Evolutionary conservation across 2,888 invertebrate species (phyloP).

Genomic region (Drosophila nigritarsus): DNA sequence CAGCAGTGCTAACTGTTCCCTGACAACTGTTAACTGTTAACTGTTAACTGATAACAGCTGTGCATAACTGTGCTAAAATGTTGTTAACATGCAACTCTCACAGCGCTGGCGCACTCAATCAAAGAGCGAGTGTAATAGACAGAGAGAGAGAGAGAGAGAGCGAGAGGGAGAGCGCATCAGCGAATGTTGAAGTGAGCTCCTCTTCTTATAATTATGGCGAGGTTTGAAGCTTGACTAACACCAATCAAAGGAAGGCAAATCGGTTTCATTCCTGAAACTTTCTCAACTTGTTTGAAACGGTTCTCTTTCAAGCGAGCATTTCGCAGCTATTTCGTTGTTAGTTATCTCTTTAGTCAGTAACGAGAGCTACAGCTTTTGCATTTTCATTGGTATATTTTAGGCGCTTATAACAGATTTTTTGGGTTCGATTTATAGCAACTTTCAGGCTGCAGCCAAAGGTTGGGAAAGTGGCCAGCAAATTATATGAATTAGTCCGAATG

Average conservation of each 20-base stretch:
- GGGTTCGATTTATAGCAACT: background rate
- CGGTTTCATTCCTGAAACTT: background rate
- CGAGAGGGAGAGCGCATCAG: slow-evolving; percentile 2
- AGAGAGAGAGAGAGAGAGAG: slow-evolving; percentile 3
- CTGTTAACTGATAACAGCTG: slow-evolving; percentile 17
- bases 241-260: background rate
- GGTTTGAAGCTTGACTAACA: slow-evolving; percentile 33
- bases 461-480: background rate
- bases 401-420: background rate
- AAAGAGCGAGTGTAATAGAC: background rate
- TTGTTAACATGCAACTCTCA: slow-evolving; percentile 17
- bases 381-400: background rate
- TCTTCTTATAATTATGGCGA: slow-evolving; percentile 29
- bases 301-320: background rate
- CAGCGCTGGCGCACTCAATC: slow-evolving; percentile 31
- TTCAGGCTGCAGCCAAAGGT: background rate
- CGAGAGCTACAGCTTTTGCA: background rate
- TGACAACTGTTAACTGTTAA: background rate
- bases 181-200: background rate
- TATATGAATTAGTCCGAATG: background rate
- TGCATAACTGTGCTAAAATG: slow-evolving; percentile 47
- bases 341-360: background rate
- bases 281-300: background rate
- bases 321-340: background rate
- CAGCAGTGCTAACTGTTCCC: background rate